Base-by-base conservation (phyloP, 2,888 invertebrate genomes). In the Pyrocoelia pectoralis region DNA sequence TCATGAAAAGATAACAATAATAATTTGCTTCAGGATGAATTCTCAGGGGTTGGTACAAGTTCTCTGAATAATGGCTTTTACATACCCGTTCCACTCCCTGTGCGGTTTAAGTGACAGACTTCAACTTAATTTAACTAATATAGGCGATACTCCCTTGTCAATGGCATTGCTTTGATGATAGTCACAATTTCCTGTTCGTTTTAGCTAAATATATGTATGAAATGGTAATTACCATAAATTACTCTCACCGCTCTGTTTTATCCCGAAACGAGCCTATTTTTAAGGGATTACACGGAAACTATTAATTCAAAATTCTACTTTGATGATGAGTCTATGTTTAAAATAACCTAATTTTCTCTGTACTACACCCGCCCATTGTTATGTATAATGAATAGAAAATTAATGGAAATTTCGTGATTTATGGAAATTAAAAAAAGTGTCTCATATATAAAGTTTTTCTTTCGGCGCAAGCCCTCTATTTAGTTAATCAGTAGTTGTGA, bases 51-150 rank as follows among this genome's bases (percentile, higher is more conserved):
- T 50, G 55, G 58, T 33, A 54, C 41, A 56, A 51, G 65, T 65
- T 56, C 56, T 61, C 57, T 54, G 67, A 66, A 65, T 70, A 70
- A 70, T 70, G 63, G 69, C 68, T 62, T 60, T 68, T 66, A 66
- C 67, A 67, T 69, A 67, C 68, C 61, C 66, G 56, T 56, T 60
- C 67, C 61, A 66, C 68, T 61, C 61, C 61, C 70, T 68, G 69
- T 62, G 61, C 53, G 71, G 71, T 69, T 69, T 61, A 52, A 51
- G 49, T 66, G 67, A 65, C 65, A 68, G 70, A 66, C 70, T 71
- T 69, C 65, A 66, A 70, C 71, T 72, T 72, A 71, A 71, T 72
- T 72, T 71, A 70, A 71, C 70, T 72, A 72, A 72, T 72, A 71
- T 71, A 70, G 66, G 67, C 68, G 66, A 72, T 63, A 61, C 61